Percentiles rank a stretch among this genome's conserved stretches.
Conservation (phyloP, 2,113 vertebrate species). For the Cardinalis cardinalis region DNA sequence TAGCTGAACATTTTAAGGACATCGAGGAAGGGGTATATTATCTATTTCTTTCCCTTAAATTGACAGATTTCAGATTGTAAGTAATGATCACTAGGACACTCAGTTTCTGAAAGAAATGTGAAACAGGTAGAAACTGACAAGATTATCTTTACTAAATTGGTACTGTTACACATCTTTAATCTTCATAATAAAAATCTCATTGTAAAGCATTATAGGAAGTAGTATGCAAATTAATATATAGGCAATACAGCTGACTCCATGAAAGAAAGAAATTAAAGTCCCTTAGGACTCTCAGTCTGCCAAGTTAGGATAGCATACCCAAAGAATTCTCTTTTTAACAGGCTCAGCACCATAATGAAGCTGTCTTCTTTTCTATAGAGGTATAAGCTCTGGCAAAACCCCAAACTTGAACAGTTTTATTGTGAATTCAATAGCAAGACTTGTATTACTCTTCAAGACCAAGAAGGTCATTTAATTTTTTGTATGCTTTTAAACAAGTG, state of each 20-base stretch:
- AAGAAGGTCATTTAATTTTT: background rate
- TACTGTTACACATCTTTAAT: constrained; percentile 43
- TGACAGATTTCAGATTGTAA: background rate
- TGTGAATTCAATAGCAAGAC: constrained; percentile 15
- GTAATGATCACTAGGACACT: background rate
- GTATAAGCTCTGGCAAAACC: background rate
- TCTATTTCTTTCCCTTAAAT: background rate
- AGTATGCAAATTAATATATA: constrained; percentile 69
- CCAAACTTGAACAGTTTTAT: constrained; percentile 8
- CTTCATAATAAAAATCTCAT: background rate
- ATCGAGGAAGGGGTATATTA: background rate
- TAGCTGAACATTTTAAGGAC: background rate
- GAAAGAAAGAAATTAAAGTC: background rate
- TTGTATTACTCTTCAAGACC: constrained; percentile 29
- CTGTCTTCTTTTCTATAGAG: background rate
- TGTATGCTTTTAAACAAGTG: constrained; percentile 4
- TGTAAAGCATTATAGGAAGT: constrained; percentile 58
- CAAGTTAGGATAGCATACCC: background rate
- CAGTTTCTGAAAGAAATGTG: background rate
- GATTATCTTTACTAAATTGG: background rate
- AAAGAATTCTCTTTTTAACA: background rate
- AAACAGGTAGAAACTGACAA: background rate
- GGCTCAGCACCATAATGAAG: background rate
- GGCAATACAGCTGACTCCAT: constrained; percentile 45
- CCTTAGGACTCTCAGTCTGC: constrained; percentile 7